These are phyloP conservation scores for Cryptosula pallasiana DNA, from an alignment of 2,888 invertebrate genomes.

Conservation along the genomic window DNA sequence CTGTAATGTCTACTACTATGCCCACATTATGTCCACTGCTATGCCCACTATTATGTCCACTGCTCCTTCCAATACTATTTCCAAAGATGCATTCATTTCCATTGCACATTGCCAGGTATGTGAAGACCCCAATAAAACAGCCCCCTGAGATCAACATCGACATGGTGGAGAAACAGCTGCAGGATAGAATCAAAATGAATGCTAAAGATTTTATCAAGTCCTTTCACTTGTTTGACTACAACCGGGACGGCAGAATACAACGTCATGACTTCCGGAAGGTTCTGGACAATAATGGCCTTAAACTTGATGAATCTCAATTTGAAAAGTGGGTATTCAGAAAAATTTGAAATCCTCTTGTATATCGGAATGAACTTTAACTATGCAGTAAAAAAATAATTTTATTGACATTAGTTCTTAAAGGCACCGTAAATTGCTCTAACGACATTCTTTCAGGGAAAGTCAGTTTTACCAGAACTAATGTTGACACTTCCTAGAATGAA, in stretches of 20 bases:
- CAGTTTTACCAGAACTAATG: too few relatives aligned
- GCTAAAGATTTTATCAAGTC: constrained; percentile 42
- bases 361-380: too few relatives aligned
- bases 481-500: too few relatives aligned
- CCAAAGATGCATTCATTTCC: too few relatives aligned
- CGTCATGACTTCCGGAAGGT: constrained; percentile 47
- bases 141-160: constrained; percentile 40
- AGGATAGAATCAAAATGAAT: constrained; percentile 40
- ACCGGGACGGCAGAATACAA: constrained; percentile 49
- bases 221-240: constrained; percentile 50
- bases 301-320: constrained; percentile 47
- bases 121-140: constrained; percentile 22
- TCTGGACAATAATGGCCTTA: constrained; percentile 48
- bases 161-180: constrained; percentile 43
- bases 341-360: too few relatives aligned
- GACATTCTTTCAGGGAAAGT: too few relatives aligned
- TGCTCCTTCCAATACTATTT: too few relatives aligned
- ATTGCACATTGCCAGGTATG: too few relatives aligned
- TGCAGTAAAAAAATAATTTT: too few relatives aligned
- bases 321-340: constrained; percentile 44
- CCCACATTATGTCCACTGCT: neutral
- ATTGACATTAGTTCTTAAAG: too few relatives aligned
- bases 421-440: too few relatives aligned
- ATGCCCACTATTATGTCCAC: too few relatives aligned
- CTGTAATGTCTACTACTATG: neutral